Percentiles rank a stretch among this genome's conserved stretches.
Evolutionary conservation across 1,140 invertebrate species (phyloP).

Genomic region (Trichonephila clavipes): DNA sequence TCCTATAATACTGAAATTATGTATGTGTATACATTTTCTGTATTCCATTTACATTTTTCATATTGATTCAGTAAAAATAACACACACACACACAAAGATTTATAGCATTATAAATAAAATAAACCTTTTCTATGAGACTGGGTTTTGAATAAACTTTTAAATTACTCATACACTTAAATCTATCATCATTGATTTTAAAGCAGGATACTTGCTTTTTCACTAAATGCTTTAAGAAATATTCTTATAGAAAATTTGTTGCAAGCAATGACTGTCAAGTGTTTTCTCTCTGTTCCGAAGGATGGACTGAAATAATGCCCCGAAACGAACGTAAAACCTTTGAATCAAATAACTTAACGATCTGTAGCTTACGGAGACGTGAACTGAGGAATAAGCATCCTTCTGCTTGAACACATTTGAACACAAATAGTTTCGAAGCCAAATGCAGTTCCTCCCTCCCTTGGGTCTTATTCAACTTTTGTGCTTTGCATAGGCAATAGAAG

Average conservation of each 20-base stretch:
- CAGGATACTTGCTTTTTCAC: background rate
- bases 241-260: background rate
- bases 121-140: too few relatives aligned
- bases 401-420: conserved; percentile 54
- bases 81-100: too few relatives aligned
- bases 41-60: too few relatives aligned
- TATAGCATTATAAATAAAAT: too few relatives aligned
- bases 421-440: conserved; percentile 57
- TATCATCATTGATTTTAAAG: background rate
- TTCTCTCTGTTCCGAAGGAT: background rate
- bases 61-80: too few relatives aligned
- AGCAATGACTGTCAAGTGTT: conserved; percentile 11
- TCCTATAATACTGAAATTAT: too few relatives aligned
- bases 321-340: conserved; percentile 37
- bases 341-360: conserved; percentile 59
- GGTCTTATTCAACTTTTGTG: conserved; percentile 66
- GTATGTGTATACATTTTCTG: too few relatives aligned
- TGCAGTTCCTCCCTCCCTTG: conserved; percentile 37
- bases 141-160: too few relatives aligned
- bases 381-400: conserved; percentile 59
- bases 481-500: conserved; percentile 63
- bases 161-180: too few relatives aligned
- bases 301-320: conserved; percentile 11
- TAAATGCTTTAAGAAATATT: background rate
- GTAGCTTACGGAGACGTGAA: conserved; percentile 8